These are phyloP conservation scores for Oreortyx pictus DNA, from an alignment of 2,797 vertebrate genomes.

Conservation along the genomic window DNA sequence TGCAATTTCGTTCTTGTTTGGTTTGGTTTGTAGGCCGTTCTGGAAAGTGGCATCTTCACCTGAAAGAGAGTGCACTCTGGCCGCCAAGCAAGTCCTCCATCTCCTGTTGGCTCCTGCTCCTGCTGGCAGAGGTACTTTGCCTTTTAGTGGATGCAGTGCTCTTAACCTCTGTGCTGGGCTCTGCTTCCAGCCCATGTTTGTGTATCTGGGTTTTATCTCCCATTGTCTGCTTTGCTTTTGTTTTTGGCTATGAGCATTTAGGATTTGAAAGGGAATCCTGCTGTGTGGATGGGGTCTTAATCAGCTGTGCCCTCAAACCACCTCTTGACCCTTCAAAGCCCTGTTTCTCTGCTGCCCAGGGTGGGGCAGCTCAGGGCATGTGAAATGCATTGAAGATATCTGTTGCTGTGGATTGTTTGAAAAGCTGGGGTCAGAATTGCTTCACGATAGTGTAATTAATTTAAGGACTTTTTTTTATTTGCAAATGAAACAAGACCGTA, in stretches of 20 bases:
- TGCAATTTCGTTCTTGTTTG: neutral
- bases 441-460: neutral
- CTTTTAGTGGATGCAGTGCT: neutral
- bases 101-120: neutral
- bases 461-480: neutral
- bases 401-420: neutral
- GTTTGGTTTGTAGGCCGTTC: neutral
- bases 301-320: neutral
- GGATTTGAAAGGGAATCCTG: neutral
- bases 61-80: neutral
- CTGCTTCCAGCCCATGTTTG: fast-evolving
- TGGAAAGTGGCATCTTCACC: neutral
- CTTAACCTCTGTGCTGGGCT: neutral
- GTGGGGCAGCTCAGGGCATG: neutral
- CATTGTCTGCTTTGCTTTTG: neutral
- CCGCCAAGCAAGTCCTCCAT: fast-evolving
- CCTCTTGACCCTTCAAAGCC: neutral
- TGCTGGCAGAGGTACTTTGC: neutral
- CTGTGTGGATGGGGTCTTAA: neutral
- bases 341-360: neutral
- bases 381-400: neutral
- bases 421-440: neutral
- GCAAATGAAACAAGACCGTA: neutral
- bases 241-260: neutral
- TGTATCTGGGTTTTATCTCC: neutral